These are phyloP conservation scores for Caradrina kadenii DNA, from an alignment of 2,888 invertebrate species.

Conservation along the genomic window DNA sequence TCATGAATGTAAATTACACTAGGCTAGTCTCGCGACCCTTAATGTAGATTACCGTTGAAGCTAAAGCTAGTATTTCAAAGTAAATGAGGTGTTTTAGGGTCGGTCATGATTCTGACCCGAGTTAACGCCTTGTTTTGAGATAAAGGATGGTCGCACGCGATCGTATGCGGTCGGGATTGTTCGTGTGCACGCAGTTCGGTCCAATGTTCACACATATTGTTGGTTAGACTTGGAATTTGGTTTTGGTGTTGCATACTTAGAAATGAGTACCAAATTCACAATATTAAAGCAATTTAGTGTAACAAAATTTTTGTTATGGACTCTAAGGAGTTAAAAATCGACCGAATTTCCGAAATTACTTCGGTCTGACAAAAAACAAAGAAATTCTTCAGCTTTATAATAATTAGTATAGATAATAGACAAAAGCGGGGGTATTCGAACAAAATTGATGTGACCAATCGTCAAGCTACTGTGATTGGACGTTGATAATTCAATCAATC, in stretches of 20 bases:
- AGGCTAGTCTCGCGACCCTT: constrained; percentile 52
- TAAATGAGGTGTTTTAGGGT: constrained; percentile 63
- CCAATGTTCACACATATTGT: constrained; percentile 7
- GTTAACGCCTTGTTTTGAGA: constrained; percentile 63
- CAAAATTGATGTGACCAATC: too few relatives aligned
- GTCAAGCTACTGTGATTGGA: too few relatives aligned
- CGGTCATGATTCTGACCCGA: constrained; percentile 61
- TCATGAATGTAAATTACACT: constrained; percentile 75
- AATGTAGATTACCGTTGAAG: constrained; percentile 64
- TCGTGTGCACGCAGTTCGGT: constrained; percentile 47
- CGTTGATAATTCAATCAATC: too few relatives aligned
- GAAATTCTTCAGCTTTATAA: too few relatives aligned
- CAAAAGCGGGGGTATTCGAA: too few relatives aligned
- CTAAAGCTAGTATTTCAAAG: constrained; percentile 57
- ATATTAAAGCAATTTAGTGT: too few relatives aligned
- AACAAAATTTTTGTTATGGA: too few relatives aligned
- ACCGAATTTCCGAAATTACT: too few relatives aligned
- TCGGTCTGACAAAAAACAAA: too few relatives aligned
- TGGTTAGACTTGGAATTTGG: constrained; percentile 6
- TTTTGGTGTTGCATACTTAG: neutral
- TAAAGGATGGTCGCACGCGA: constrained; percentile 60
- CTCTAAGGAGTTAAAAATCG: too few relatives aligned
- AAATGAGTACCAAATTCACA: neutral
- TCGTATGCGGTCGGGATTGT: constrained; percentile 42
- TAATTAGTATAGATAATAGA: too few relatives aligned